Evolutionary conservation across 2,113 vertebrate species (phyloP).

Genomic region (Plecotus auritus): DNA sequence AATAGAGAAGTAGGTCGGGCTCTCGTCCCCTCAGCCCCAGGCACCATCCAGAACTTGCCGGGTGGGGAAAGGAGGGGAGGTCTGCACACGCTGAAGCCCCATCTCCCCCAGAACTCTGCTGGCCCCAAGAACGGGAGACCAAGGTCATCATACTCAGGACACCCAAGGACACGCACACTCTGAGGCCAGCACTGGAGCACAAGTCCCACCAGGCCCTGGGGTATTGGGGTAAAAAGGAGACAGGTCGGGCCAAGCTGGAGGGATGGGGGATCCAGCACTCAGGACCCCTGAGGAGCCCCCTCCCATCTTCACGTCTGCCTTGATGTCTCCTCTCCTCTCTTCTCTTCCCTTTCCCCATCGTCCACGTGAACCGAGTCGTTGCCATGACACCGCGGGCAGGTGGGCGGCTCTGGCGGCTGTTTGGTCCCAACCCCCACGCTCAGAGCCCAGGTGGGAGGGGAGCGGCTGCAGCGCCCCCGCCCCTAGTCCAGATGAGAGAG

Average conservation of each 20-base stretch:
- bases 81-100: not conserved
- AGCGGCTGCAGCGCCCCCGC: conserved; percentile 38
- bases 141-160: conserved; percentile 47
- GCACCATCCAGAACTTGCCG: conserved; percentile 40
- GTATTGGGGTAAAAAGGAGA: not conserved
- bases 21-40: conserved; percentile 68
- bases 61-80: not conserved
- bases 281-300: conserved; percentile 42
- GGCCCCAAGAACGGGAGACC: not conserved
- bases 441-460: conserved; percentile 71
- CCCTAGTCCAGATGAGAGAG: not conserved
- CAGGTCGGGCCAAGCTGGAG: not conserved
- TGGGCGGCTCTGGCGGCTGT: conserved; percentile 74
- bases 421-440: conserved; percentile 71
- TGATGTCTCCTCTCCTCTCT: conserved; percentile 58
- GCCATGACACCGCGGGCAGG: conserved; percentile 77
- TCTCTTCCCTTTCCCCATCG: conserved; percentile 67
- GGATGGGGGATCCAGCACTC: not conserved
- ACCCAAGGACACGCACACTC: conserved; percentile 34
- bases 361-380: conserved; percentile 77
- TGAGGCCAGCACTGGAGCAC: not conserved
- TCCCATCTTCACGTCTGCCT: conserved; percentile 15
- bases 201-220: not conserved
- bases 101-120: not conserved
- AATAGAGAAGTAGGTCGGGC: conserved; percentile 78